Evolutionary conservation across 2,797 vertebrate species (phyloP).

Genomic region (Sitta carolinensis): DNA sequence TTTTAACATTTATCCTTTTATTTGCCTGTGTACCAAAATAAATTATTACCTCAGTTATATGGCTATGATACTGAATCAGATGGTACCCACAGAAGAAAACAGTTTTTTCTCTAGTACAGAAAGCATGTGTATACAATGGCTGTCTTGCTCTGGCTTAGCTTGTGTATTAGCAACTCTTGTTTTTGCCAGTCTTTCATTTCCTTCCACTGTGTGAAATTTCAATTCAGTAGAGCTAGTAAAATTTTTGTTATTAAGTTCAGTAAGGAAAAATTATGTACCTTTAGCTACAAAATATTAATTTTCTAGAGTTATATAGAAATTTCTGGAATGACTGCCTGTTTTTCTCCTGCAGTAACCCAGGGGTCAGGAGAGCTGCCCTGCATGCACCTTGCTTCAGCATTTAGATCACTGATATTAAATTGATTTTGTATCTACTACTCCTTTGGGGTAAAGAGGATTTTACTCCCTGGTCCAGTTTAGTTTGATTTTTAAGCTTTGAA

Average conservation of each 20-base stretch:
- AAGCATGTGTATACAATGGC: neutral
- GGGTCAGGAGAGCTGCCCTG: neutral
- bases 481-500: neutral
- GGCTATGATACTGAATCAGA: neutral
- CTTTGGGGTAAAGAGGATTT: neutral
- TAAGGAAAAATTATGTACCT: neutral
- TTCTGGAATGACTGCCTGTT: neutral
- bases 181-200: neutral
- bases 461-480: neutral
- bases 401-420: neutral
- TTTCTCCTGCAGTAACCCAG: neutral
- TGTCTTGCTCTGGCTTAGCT: neutral
- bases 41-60: neutral
- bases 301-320: neutral
- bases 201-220: neutral
- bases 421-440: neutral
- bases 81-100: neutral
- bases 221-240: neutral
- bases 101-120: neutral
- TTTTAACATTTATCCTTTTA: conserved; percentile 15
- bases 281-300: neutral
- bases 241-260: neutral
- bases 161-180: neutral
- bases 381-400: neutral
- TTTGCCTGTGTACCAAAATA: conserved; percentile 19